Base-by-base conservation (phyloP, 1,140 invertebrate genomes). In the Colletes gigas region DNA sequence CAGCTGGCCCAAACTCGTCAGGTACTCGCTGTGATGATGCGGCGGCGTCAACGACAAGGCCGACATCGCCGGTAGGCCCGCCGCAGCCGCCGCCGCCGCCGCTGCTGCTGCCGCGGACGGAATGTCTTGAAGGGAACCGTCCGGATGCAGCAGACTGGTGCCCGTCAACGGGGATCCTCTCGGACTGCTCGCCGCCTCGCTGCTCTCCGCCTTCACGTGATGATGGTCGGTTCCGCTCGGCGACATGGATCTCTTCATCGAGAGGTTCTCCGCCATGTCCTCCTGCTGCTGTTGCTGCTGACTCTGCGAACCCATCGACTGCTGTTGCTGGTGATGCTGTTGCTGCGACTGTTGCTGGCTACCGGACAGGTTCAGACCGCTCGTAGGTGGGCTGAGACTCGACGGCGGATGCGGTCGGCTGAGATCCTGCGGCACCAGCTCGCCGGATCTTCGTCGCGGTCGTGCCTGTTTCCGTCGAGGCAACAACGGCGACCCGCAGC, bases 391-490 rank as follows among this genome's bases (percentile, higher is more conserved):
- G 78, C 90, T 93, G 44, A 85, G 89, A 76, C 90, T 93, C 4
- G 85, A 17, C n/a, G 89, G 88, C 41, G 91, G 90, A 63, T 92
- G 88, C 8, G 90, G 85, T 75, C 91, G 91, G 68, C 94, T 93
- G 2, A 95, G 89, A 89, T 96, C 96, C 87, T 96, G 96, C 6
- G 96, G 95, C 3, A 95, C 93, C 39, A 95, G 78, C 84, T 98
- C 97, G 0, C 97, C 97, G 0, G 97, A 98, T 84, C 97, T 94
- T 83, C 97, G 93, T 30, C 97, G 91, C 3, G 97, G 97, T 15
- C 97, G 93, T 1, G 97, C 97, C 92, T 98, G 96, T 87, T 97
- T 97, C 54, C 97, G 93, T 47, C 97, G 92, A 1, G 97, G 96
- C 82, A 92, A 83, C 87, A 97, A 94, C 0, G 97, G 97, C 30